phyloP scores from a whole-genome alignment of 2,888 invertebrate genomes.

The Lochmaea capreae region DNA sequence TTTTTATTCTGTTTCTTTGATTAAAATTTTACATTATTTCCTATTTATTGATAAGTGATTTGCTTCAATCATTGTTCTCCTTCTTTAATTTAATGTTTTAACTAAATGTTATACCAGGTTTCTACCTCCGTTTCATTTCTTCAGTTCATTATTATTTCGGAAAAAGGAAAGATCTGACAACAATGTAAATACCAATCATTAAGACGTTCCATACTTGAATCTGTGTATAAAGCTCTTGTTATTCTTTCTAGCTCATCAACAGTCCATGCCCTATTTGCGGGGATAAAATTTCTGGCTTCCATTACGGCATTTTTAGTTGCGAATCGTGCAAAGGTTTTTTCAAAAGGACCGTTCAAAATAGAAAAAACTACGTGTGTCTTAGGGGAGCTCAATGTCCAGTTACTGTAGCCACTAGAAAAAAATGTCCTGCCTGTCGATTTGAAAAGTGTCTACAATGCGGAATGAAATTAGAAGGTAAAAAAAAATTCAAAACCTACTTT shows the following conservation, averaged over 20 bases:
- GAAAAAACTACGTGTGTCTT: constrained; percentile 95
- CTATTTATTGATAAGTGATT: no score
- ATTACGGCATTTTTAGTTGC: constrained; percentile 98
- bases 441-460: constrained; percentile 95
- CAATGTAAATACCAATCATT: no score
- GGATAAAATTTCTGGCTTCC: constrained; percentile 96
- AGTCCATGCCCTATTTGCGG: constrained; percentile 96
- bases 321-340: constrained; percentile 99
- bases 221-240: not conserved
- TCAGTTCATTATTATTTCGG: no score
- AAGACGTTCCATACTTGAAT: no score
- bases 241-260: constrained; percentile 77
- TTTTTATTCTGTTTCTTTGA: no score
- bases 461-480: constrained; percentile 92
- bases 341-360: constrained; percentile 97
- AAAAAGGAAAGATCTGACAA: no score
- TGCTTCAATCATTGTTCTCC: no score
- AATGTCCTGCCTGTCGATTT: constrained; percentile 96
- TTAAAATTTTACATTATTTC: no score
- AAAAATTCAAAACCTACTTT: no score
- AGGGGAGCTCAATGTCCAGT: constrained; percentile 93
- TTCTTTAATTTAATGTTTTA: no score
- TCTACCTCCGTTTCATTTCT: no score
- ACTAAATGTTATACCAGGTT: no score
- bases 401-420: constrained; percentile 92